phyloP scores from a whole-genome alignment of 2,113 vertebrate genomes.

The Dromas ardeola region DNA sequence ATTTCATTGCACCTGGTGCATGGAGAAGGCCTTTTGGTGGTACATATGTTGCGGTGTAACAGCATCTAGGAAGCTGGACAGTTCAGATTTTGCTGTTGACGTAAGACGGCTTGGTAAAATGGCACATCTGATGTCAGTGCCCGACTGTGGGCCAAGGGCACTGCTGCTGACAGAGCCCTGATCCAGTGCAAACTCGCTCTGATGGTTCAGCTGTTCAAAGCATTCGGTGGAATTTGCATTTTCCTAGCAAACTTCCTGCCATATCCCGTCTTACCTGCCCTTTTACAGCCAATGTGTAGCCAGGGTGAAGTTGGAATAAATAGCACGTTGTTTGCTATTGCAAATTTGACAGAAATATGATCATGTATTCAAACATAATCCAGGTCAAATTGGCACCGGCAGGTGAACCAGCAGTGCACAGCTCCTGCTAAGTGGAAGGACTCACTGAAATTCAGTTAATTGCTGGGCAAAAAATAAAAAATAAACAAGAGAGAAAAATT shows the following conservation, averaged over 20 bases:
- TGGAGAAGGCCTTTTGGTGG: neutral
- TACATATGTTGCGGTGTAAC: neutral
- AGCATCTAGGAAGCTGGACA: neutral
- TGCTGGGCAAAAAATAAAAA: neutral
- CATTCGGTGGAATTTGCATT: neutral
- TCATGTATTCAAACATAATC: neutral
- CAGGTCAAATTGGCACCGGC: neutral
- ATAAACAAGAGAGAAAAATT: neutral
- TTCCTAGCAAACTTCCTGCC: neutral
- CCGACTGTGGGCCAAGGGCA: rapidly evolving
- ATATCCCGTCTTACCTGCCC: neutral
- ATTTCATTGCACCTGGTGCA: neutral
- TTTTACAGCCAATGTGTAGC: neutral
- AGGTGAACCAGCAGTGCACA: neutral
- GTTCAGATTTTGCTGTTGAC: neutral
- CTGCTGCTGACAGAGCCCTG: neutral
- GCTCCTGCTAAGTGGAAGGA: neutral
- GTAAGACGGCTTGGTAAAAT: neutral
- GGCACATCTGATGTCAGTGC: neutral
- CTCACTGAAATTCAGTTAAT: neutral
- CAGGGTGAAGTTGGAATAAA: neutral
- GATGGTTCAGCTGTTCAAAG: neutral
- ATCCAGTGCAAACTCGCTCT: neutral
- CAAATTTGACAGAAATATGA: neutral
- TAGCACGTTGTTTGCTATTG: neutral